Base-by-base conservation (phyloP, 2,113 vertebrate genomes). In the Epinephelus fuscoguttatus region DNA sequence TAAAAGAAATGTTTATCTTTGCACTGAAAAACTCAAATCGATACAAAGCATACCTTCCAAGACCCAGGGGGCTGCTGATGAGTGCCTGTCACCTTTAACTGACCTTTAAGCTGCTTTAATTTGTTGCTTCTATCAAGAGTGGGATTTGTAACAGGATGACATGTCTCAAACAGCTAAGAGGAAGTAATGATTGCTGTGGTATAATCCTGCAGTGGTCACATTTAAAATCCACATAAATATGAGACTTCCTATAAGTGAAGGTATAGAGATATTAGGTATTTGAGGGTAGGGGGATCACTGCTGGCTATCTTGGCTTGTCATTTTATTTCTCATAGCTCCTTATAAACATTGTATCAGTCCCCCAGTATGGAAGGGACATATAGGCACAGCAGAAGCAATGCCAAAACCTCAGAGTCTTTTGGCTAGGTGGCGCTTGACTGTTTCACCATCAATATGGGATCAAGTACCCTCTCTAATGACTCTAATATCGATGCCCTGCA, bases 401-500 rank as follows among this genome's bases (percentile, higher is more conserved):
- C 63, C 81, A 81, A 70, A 81, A 88, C 55, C 40, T 67, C 33
- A 6, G 42, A 67, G 80, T 84, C 71, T 69, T 80, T 80, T 87
- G 81, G 80, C 70, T 85, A 77, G 78, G 86, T 86, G 82, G 62
- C 70, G 49, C 81, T 89, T 84, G 78, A 86, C 81, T 91, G 91
- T 91, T 91, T 84, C 75, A 75, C 80, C 91, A 93, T 93, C 88
- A 94, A 93, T 92, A 92, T 59, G 75, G 89, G 85, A 94, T 94
- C 84, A 92, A 91, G 91, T 76, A 88, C 88, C 81, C 75, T 84
- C 83, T 78, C 92, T 93, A 90, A 94, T 94, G 93, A 93, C 88
- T 90, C 90, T 91, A 91, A 93, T 93, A 93, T 93, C 82, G 77
- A 94, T 89, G 94, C 88, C 89, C 90, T 84, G 88, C 91, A 93